Base-by-base conservation (phyloP, 2,113 vertebrate species). In the Fregetta grallaria region DNA sequence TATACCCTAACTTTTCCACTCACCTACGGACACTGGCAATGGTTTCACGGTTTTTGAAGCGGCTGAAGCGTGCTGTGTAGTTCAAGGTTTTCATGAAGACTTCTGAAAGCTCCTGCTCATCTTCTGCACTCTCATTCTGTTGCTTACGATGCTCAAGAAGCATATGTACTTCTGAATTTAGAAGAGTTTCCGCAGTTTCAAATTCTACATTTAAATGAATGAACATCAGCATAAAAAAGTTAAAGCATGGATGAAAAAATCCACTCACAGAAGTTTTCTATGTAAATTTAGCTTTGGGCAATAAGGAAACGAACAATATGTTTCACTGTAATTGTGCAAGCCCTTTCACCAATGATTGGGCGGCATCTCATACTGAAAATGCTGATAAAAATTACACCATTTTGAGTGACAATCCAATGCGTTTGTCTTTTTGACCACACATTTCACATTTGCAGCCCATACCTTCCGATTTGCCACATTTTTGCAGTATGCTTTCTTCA, bases 71-170 rank as follows among this genome's bases (percentile, higher is more conserved):
- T 0, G 98, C 99, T 1, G 99, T 99, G 97, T 99, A 99, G 98
- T 99, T 99, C 26, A 99, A 77, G 0, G 99, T 99, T 95, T 99
- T 99, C 99, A 99, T 99, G 98, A 99, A 99, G 52, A 99, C 99
- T 65, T 99, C 99, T 0, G 99, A 99, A 15, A 99, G 99, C 68
- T 99, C 99, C 98, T 99, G 99, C 72, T 99, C 99, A 16, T 99
- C 99, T 97, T 99, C 99, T 0, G 99, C 99, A 23, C 99, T 99
- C 97, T 99, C 99, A 29, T 99, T 99, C 98, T 99, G 99, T 74
- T 99, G 99, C 92, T 99, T 99, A 14, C 99, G 98, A 74, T 99
- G 99, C 79, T 99, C 99, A 44, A 99, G 98, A 77, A 99, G 97
- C 99, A 99, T 99, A 79, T 99, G 99, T 4, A 99, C 99, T 97